These are phyloP conservation scores for Cuculus canorus DNA, from an alignment of 2,797 vertebrate species.

Conservation along the genomic window DNA sequence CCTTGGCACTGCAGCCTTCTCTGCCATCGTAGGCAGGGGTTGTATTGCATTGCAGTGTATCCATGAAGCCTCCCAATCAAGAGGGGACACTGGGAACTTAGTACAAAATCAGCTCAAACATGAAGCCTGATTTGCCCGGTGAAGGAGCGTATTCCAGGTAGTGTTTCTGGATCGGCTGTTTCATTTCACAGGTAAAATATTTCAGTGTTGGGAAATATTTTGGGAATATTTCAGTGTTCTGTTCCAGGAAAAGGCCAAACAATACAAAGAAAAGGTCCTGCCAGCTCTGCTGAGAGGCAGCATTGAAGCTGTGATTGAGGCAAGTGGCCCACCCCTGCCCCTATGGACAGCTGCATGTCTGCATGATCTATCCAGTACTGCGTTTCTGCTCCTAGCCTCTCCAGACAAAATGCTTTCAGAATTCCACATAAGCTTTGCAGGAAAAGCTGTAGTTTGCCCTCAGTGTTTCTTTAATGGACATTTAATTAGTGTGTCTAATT, in stretches of 20 bases:
- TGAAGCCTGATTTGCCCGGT: background rate
- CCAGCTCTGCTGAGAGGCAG: background rate
- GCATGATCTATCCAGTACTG: background rate
- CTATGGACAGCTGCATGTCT: background rate
- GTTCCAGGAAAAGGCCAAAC: background rate
- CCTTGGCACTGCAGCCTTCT: background rate
- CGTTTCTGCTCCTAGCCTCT: background rate
- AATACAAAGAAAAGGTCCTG: background rate
- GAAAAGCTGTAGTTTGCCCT: background rate
- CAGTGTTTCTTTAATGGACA: background rate
- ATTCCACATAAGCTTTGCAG: background rate
- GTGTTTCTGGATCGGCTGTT: background rate
- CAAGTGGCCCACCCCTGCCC: background rate
- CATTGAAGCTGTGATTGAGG: background rate
- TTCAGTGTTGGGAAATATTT: background rate
- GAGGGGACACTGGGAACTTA: background rate
- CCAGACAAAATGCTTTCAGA: background rate
- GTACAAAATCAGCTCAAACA: background rate
- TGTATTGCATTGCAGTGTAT: background rate
- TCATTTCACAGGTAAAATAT: background rate
- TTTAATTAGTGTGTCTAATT: conserved; percentile 13
- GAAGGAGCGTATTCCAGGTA: background rate
- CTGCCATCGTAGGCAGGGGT: background rate
- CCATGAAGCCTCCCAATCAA: accelerated
- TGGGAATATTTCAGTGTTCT: background rate